Conservation (phyloP, 2,113 vertebrate species). For the Anguilla japonica region DNA sequence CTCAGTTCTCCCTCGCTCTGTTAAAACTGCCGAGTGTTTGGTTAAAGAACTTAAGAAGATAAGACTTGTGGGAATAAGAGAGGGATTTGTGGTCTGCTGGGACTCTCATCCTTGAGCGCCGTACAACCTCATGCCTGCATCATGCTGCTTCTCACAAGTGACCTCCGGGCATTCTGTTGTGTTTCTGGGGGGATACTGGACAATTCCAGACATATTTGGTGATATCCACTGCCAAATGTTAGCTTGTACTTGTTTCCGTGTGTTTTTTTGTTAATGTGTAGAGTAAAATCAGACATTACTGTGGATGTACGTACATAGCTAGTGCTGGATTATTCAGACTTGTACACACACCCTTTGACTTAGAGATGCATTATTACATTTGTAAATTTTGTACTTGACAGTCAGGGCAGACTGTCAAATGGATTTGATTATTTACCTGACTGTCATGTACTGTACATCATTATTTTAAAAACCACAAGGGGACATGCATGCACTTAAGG, state of each 20-base stretch:
- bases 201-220: background rate
- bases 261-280: no score
- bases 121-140: background rate
- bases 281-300: no score
- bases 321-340: no score
- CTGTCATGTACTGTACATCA: no score
- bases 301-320: no score
- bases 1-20: background rate
- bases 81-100: background rate
- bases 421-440: no score
- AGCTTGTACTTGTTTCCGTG: background rate
- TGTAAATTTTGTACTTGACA: no score
- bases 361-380: no score
- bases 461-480: no score
- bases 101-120: background rate
- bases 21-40: background rate
- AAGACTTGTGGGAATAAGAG: slow-evolving; percentile 7
- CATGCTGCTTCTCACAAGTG: background rate
- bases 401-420: no score
- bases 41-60: slow-evolving; percentile 17
- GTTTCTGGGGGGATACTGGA: background rate
- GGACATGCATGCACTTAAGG: no score
- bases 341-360: no score
- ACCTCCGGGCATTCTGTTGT: background rate
- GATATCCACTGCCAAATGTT: background rate